Conservation (phyloP, 2,888 invertebrate species). For the Polyommatus icarus region DNA sequence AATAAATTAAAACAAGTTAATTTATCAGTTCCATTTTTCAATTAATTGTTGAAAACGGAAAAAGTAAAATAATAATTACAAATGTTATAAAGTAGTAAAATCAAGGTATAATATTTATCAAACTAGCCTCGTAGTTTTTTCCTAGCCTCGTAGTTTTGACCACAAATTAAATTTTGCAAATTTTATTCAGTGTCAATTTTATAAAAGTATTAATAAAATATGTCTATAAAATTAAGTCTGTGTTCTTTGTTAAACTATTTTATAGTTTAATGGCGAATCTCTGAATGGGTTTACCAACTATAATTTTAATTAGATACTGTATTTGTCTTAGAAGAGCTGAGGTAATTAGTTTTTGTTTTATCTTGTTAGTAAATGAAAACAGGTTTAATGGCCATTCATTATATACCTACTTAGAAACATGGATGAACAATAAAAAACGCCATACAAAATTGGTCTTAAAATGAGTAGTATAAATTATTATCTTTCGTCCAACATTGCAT, state of each 20-base stretch:
- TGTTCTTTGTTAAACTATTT: neutral
- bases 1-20: neutral
- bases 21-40: neutral
- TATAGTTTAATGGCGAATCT: neutral
- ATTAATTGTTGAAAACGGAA: too few species aligned
- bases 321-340: neutral
- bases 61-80: too few species aligned
- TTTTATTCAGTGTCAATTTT: too few species aligned
- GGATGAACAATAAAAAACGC: neutral
- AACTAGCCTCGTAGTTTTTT: too few species aligned
- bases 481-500: too few species aligned
- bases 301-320: neutral
- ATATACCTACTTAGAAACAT: neutral
- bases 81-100: too few species aligned
- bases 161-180: too few species aligned
- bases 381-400: neutral
- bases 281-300: neutral
- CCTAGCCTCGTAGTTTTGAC: too few species aligned
- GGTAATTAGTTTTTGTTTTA: neutral
- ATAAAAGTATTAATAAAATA: too few species aligned
- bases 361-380: neutral
- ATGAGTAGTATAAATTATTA: too few species aligned
- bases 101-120: too few species aligned
- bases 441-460: neutral
- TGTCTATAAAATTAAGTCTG: too few species aligned